Evolutionary conservation across 1,140 invertebrate species (phyloP), one percentile per base, ranked within the genome.

Genomic region (Drosophila auraria): DNA sequence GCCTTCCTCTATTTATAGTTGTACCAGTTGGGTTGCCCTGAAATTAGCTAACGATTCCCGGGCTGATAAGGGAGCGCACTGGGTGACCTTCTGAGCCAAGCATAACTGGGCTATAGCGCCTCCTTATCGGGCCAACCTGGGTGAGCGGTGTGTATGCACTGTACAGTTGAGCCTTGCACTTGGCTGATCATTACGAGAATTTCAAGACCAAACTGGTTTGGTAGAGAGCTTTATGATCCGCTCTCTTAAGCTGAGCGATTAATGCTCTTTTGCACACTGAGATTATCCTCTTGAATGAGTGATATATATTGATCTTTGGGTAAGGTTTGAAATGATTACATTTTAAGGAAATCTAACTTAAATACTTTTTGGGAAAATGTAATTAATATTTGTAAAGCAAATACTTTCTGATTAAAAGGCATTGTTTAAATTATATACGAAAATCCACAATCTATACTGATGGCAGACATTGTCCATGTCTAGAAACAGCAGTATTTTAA

Each of bases 101-200:
- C 53, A 76, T 59, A 60, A 77, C 54, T 77, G 51, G 61, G 72
- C 17, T 14, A 69, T 14, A 69, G 62, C 33, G 50, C 50, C 53
- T 40, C 23, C 54, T 77, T 66, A 77, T 77, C 42, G 53, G 47
- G 23, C 14, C 17, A 58, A 57, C 54, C 54, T 40, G 20, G 23
- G 12, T 53, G 20, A 25, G 15, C n/a, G 51, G n/a, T n/a, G 11
- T 47, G 30, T 47, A 25, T 61, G 33, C 38, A 69, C 44, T 73
- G 71, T 74, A 73, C 71, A 74, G 71, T 60, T 60, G 68, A 60
- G 56, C 70, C 72, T 77, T 77, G 74, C 44, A 77, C 60, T 76
- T 59, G 74, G 30, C 61, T 12, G 42, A 74, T 50, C 40, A 53
- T 27, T 50, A 23, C 33, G 65, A 40, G 65, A 65, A 53, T 47